Conservation (phyloP, 2,113 vertebrate species). For the Entelurus aequoreus region DNA sequence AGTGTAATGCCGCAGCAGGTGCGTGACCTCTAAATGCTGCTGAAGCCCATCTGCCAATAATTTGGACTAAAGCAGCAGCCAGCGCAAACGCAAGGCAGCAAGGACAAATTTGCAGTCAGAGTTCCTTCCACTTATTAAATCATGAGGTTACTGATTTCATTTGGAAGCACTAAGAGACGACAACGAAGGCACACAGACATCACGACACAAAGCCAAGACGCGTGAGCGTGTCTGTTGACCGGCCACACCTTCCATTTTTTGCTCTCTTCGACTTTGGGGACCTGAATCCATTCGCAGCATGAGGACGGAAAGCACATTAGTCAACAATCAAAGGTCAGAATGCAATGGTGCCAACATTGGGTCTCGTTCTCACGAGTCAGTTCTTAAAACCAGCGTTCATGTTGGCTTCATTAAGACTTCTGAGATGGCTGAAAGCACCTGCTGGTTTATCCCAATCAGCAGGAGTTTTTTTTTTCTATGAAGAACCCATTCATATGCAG, state of each 20-base stretch:
- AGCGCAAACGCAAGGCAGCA: slow-evolving; percentile 23
- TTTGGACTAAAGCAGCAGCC: slow-evolving; percentile 43
- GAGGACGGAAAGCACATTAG: slow-evolving; percentile 47
- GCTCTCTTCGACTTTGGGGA: slow-evolving; percentile 88
- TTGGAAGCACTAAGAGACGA: slow-evolving; percentile 20
- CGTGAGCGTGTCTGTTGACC: slow-evolving; percentile 22
- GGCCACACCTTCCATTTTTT: slow-evolving; percentile 86
- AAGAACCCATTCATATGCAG: not conserved
- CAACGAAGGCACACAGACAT: slow-evolving; percentile 26
- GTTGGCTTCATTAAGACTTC: not conserved
- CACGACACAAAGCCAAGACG: slow-evolving; percentile 22
- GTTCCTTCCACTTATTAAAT: slow-evolving; percentile 46
- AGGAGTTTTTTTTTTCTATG: not conserved
- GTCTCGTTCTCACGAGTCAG: not conserved
- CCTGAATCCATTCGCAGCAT: slow-evolving; percentile 67
- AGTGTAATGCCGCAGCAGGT: not conserved
- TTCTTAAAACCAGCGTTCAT: not conserved
- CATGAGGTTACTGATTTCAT: slow-evolving; percentile 35
- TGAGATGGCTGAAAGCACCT: not conserved
- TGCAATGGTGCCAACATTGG: not conserved
- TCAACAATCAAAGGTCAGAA: slow-evolving; percentile 29
- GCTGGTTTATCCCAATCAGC: not conserved
- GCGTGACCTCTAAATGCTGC: slow-evolving; percentile 54
- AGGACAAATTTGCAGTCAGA: slow-evolving; percentile 49
- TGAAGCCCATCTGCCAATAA: slow-evolving; percentile 32